phyloP scores from a whole-genome alignment of 2,113 vertebrate species.

The Tragelaphus imberbis region DNA sequence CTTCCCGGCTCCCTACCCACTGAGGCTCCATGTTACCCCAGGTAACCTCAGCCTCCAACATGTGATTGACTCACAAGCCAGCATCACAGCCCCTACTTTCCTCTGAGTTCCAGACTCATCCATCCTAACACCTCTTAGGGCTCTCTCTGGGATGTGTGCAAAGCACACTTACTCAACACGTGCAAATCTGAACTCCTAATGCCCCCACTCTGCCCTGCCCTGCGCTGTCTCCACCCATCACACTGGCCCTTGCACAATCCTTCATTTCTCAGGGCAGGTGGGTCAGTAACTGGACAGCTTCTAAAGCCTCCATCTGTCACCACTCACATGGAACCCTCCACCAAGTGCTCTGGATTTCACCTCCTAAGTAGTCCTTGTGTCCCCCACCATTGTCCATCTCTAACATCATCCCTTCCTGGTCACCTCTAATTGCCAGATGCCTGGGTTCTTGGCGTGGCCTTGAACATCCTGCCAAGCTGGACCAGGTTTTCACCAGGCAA shows the following conservation, averaged over 20 bases:
- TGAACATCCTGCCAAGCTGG: not conserved
- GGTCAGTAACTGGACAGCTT: not conserved
- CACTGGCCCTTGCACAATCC: fast-evolving
- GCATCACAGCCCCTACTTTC: not conserved
- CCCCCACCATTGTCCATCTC: not conserved
- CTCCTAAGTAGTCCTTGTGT: not conserved
- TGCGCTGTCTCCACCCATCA: not conserved
- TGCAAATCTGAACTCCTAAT: not conserved
- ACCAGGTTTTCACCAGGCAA: not conserved
- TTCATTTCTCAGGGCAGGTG: not conserved
- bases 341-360: not conserved
- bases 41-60: not conserved
- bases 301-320: not conserved
- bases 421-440: too few species aligned
- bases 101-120: not conserved
- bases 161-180: not conserved
- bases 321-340: fast-evolving
- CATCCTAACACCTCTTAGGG: not conserved
- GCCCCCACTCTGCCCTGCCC: not conserved
- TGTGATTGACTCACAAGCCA: not conserved
- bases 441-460: not conserved
- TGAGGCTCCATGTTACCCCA: not conserved
- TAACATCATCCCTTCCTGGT: not conserved
- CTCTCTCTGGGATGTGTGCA: not conserved
- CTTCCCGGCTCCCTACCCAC: not conserved